These are phyloP conservation scores for Helicoverpa assulta DNA, from an alignment of 2,888 invertebrate genomes.

Conservation along the genomic window DNA sequence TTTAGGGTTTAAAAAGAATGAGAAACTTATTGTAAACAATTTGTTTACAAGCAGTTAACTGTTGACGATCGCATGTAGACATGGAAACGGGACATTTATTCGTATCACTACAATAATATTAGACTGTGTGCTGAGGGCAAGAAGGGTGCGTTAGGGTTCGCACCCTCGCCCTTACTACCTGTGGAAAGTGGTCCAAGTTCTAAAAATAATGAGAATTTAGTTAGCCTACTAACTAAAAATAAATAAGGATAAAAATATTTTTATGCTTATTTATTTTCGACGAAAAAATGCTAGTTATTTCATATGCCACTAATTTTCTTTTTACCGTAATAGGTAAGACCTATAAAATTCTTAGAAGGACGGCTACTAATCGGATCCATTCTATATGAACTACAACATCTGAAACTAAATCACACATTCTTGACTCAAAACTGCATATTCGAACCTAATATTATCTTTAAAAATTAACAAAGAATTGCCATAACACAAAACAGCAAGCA, in stretches of 20 bases:
- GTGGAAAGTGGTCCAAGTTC: slow-evolving; percentile 15
- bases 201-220: background rate
- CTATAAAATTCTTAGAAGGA: too few species aligned
- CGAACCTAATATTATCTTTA: background rate
- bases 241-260: too few species aligned
- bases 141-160: slow-evolving; percentile 62
- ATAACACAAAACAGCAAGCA: background rate
- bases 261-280: too few species aligned
- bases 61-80: slow-evolving; percentile 40
- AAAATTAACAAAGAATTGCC: background rate
- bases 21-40: background rate
- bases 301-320: too few species aligned
- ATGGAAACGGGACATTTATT: slow-evolving; percentile 60
- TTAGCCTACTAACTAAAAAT: too few species aligned
- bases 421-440: too few species aligned
- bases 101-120: slow-evolving; percentile 61
- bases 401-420: too few species aligned
- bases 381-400: too few species aligned
- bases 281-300: too few species aligned
- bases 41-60: slow-evolving; percentile 21
- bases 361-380: too few species aligned
- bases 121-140: slow-evolving; percentile 42
- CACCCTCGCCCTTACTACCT: slow-evolving; percentile 62
- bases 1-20: too few species aligned
- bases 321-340: too few species aligned